Evolutionary conservation across 2,797 vertebrate species (phyloP).

Genomic region (Rhabdophis nuchalis): DNA sequence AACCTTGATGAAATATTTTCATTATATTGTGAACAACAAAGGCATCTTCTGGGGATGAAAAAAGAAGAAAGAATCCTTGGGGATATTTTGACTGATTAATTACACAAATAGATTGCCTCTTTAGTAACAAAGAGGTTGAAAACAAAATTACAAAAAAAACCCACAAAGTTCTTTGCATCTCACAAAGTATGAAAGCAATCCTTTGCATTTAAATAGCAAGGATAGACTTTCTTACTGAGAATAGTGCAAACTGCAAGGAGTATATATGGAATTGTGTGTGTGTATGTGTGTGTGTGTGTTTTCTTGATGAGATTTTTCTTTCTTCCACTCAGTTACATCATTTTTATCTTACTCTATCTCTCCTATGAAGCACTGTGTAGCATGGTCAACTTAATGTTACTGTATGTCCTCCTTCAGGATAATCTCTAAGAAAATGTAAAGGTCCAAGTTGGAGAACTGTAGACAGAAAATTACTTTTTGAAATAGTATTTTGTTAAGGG

Average conservation of each 20-base stretch:
- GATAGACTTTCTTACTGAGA: conserved; percentile 3
- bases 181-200: conserved; percentile 28
- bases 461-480: not conserved
- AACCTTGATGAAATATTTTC: conserved; percentile 55
- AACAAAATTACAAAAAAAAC: conserved; percentile 42
- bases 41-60: conserved; percentile 29
- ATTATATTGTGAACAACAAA: conserved; percentile 55
- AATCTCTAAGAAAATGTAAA: not conserved
- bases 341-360: not conserved
- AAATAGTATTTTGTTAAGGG: not conserved
- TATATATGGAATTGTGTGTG: not conserved
- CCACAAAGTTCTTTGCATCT: conserved; percentile 25
- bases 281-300: not conserved
- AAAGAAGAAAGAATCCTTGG: conserved; percentile 30
- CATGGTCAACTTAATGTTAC: not conserved
- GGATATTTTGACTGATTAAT: conserved; percentile 61
- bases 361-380: not conserved
- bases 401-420: not conserved
- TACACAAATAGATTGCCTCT: conserved; percentile 61
- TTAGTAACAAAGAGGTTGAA: conserved; percentile 42
- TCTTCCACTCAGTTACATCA: not conserved
- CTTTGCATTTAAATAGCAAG: conserved; percentile 54
- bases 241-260: conserved; percentile 30
- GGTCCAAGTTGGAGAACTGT: not conserved
- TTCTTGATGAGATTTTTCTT: not conserved